Evolutionary conservation across 2,888 invertebrate genomes (phyloP), one percentile per base, ranked within the genome.

Genomic region (Scaptodrosophila latifasciaeformis): DNA sequence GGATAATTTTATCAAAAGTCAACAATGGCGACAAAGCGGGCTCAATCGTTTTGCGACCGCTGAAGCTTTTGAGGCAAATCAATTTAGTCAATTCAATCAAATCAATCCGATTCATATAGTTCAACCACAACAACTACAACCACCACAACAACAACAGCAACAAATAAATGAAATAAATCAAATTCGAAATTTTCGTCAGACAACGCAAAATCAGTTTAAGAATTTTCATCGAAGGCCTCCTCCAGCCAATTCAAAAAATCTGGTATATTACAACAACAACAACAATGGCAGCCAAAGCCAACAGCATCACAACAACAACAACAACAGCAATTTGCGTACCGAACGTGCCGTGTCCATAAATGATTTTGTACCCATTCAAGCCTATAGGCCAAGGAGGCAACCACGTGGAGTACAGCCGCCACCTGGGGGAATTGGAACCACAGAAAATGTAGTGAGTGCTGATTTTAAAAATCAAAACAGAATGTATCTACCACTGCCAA

Each of bases 301-400:
- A 40, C 12, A n/a, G 21, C n/a, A n/a, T n/a, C n/a, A n/a, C n/a
- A n/a, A n/a, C n/a, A n/a, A n/a, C n/a, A n/a, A n/a, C n/a, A n/a
- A 9, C 45, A 55, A 51, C 24, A 51, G 39, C 29, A 53, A 18
- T 17, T 13, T 15, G 13, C 34, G 34, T 13, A 13, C 10, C 34
- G 4, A n/a, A n/a, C n/a, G n/a, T n/a, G n/a, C 12, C 6, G 53
- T 61, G 6, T 43, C 62, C 42, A 68, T 76, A 9, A 50, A 68
- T 19, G 75, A 68, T 27, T 72, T 72, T 61, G 72, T 72, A 40
- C 72, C 72, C 45, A 75, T 59, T 1, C 72, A 72, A 54, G 75
- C 75, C 3, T 72, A 70, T 43, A 59, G 72, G 58, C 68, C 2
- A 71, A 54, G 37, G 54, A 44, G 13, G 5, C 51, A 13, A 5